A percentile compares a stretch with the other conserved stretches of the same genome.
Conservation (phyloP, 2,888 invertebrate species). For the Drosophila buzzatii region DNA sequence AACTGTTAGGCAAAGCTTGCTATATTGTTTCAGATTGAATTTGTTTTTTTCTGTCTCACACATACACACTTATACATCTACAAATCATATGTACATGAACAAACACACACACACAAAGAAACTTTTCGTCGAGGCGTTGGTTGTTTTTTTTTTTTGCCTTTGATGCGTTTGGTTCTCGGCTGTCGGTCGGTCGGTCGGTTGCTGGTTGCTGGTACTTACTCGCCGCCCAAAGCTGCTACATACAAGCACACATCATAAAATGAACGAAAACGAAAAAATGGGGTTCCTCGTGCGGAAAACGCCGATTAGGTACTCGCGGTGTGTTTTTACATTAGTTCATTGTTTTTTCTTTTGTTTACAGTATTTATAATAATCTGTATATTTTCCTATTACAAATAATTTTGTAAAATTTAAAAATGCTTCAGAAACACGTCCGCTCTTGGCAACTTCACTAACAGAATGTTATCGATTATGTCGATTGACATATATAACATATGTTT, state of each 20-base stretch:
- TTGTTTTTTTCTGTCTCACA: slow-evolving; percentile 18
- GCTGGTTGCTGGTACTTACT: slow-evolving; percentile 49
- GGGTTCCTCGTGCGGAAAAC: slow-evolving; percentile 73
- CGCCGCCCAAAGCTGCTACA: slow-evolving; percentile 61
- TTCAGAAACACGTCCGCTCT: slow-evolving; percentile 63
- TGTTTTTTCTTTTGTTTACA: slow-evolving; percentile 41
- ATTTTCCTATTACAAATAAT: slow-evolving; percentile 66
- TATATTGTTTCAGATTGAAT: slow-evolving; percentile 35
- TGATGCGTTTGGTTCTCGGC: slow-evolving; percentile 38
- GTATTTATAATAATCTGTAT: slow-evolving; percentile 49
- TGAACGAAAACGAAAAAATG: slow-evolving; percentile 68
- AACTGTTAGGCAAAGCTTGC: slow-evolving; percentile 61
- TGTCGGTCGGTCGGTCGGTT: slow-evolving; percentile 30
- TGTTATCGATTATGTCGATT: slow-evolving; percentile 42
- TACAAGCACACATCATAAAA: slow-evolving; percentile 69
- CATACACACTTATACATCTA: not conserved
- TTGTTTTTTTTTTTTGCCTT: slow-evolving; percentile 54
- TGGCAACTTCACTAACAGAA: slow-evolving; percentile 50
- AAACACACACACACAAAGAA: slow-evolving; percentile 8
- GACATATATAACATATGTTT: slow-evolving; percentile 23
- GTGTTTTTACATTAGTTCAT: slow-evolving; percentile 74
- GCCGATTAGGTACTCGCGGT: slow-evolving; percentile 48
- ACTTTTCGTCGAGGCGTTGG: slow-evolving; percentile 58
- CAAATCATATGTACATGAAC: slow-evolving; percentile 9
- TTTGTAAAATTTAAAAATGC: slow-evolving; percentile 66